Evolutionary conservation across 2,113 vertebrate species (phyloP), one percentile per base, ranked within the genome.

Genomic region (Balaeniceps rex): DNA sequence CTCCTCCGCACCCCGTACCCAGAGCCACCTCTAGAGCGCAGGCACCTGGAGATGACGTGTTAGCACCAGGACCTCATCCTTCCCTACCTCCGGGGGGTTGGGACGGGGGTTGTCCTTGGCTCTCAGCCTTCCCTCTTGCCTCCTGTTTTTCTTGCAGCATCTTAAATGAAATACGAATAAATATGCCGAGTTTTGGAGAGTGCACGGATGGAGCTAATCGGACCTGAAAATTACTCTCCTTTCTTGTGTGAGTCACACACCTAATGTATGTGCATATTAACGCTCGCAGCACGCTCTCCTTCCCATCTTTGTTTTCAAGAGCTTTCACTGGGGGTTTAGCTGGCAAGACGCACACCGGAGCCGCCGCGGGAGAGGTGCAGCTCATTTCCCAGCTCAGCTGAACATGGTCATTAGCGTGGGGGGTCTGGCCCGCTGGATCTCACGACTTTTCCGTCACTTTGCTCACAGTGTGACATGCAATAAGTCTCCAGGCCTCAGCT

Each of bases 191-290:
- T 44, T 81, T 65, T 6, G 40, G 57, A 55, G 74, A 82, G 74
- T 1, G 4, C 54, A 40, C 0, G 1, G 78, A 66, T 92, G 93
- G 93, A 88, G 82, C 58, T 94, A 90, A 96, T 91, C 5, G 34
- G 87, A 91, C 85, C 82, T 63, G 82, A 93, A 92, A 92, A 92
- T 55, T 55, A 42, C 68, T 90, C 84, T 89, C 49, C 55, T 58
- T 44, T 26, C 65, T 63, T 46, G 57, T 49, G 47, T 89, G 94
- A 97, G 31, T 96, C 93, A 95, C 87, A 28, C 63, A 36, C 79
- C 66, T 77, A 61, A 86, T 90, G 64, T 22, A 93, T 90, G 87
- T 85, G 82, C 96, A 93, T 66, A 29, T 77, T 36, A 83, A 88
- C 22, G 54, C 63, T 52, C 0, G 2, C 87, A 69, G 87, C 69